phyloP scores from a whole-genome alignment of 2,113 vertebrate species.

The Camelus dromedarius region DNA sequence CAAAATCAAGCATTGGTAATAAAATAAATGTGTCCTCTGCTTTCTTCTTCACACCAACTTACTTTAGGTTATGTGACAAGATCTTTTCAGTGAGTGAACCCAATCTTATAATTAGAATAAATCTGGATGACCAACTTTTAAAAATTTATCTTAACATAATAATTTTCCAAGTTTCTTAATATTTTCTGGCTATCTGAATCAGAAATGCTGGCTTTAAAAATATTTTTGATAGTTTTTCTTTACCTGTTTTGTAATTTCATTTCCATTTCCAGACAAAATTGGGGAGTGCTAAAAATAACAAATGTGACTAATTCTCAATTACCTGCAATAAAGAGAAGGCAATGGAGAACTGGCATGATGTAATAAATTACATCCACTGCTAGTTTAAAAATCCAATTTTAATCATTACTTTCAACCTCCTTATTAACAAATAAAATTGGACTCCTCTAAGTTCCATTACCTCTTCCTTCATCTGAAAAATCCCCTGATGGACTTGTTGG shows the following conservation, averaged over 20 bases:
- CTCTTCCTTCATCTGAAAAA: constrained; percentile 54
- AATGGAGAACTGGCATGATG: constrained; percentile 41
- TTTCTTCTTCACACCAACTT: background rate
- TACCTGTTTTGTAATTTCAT: constrained; percentile 49
- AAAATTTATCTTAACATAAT: constrained; percentile 3
- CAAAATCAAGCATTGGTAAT: background rate
- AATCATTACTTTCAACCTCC: constrained; percentile 64
- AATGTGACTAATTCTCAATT: constrained; percentile 79
- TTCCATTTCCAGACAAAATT: constrained; percentile 67
- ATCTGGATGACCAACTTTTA: background rate
- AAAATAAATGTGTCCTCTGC: background rate
- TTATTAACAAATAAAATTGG: constrained; percentile 76
- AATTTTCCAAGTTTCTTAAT: background rate
- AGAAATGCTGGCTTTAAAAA: background rate
- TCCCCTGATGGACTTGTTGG: background rate
- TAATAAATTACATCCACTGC: constrained; percentile 74
- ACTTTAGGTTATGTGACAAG: background rate
- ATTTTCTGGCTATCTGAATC: background rate
- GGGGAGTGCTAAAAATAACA: constrained; percentile 71
- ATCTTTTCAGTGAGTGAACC: background rate
- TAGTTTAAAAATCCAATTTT: constrained; percentile 73
- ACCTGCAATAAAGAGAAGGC: constrained; percentile 71
- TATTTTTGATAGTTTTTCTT: constrained; percentile 57
- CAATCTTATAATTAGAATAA: background rate
- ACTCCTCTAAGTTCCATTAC: constrained; percentile 46